Evolutionary conservation across 2,113 vertebrate species (phyloP).

Genomic region (Platichthys flesus): DNA sequence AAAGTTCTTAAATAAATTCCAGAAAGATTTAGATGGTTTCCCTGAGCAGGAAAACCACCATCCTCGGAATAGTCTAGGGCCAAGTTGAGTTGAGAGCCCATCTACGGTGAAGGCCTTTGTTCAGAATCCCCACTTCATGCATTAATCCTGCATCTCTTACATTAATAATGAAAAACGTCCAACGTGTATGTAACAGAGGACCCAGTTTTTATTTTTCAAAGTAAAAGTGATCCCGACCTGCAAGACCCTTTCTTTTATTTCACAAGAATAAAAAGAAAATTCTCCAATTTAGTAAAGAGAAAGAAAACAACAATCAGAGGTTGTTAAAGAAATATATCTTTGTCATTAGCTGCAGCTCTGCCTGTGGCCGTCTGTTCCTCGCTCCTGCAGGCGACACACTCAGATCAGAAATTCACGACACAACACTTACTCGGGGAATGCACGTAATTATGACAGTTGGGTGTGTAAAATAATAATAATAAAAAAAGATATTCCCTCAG

Average conservation of each 20-base stretch:
- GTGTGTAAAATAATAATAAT: background rate
- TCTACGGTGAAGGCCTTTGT: constrained; percentile 8
- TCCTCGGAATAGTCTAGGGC: background rate
- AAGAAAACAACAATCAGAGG: too few species aligned
- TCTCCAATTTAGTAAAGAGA: background rate
- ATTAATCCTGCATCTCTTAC: constrained; percentile 24
- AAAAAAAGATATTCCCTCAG: constrained; percentile 9
- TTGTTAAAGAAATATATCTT: background rate
- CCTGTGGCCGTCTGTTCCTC: background rate
- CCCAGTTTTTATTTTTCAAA: background rate
- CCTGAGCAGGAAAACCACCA: constrained; percentile 12
- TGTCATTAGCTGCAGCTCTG: background rate
- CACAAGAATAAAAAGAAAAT: too few species aligned
- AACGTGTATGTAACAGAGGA: background rate
- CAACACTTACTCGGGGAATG: background rate
- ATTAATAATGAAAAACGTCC: constrained; percentile 24
- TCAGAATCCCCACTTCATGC: constrained; percentile 6
- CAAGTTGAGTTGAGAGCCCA: constrained; percentile 9
- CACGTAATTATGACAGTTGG: background rate
- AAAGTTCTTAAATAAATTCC: background rate
- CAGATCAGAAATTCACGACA: background rate
- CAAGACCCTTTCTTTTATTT: background rate
- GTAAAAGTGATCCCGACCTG: background rate
- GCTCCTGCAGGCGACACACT: background rate
- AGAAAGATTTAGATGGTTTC: constrained; percentile 5